Evolutionary conservation across 2,888 invertebrate genomes (phyloP).

Genomic region (Flexamia atlantica): DNA sequence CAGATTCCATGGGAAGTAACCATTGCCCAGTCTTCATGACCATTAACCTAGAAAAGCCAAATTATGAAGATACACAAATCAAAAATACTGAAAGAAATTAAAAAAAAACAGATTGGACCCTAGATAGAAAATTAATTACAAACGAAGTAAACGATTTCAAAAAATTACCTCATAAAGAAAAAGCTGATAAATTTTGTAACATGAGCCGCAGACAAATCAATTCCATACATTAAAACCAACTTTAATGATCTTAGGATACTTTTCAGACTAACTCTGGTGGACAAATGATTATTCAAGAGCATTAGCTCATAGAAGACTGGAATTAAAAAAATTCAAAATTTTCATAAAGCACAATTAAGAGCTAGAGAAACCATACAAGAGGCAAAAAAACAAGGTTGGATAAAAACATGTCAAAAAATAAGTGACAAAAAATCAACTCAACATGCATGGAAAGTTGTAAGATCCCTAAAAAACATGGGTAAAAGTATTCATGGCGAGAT

Average conservation of each 20-base stretch:
- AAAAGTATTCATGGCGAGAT: neutral
- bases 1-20: neutral
- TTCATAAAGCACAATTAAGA: neutral
- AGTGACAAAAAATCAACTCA: neutral
- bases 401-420: neutral
- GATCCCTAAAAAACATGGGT: neutral
- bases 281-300: neutral
- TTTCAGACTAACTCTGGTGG: conserved; percentile 17
- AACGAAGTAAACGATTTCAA: too few species aligned
- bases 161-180: too few species aligned
- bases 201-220: conserved; percentile 1
- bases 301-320: conserved; percentile 19
- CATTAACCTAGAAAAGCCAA: too few species aligned
- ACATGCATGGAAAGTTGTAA: neutral
- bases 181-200: too few species aligned
- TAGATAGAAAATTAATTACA: too few species aligned
- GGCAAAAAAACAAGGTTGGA: conserved; percentile 11
- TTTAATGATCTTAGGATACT: neutral
- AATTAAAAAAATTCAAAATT: conserved; percentile 6
- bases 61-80: too few species aligned
- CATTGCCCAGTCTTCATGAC: too few species aligned
- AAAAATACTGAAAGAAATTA: too few species aligned
- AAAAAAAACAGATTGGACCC: too few species aligned
- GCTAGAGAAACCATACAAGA: conserved; percentile 18
- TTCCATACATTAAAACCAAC: neutral